Percentiles rank a stretch among this genome's conserved stretches.
phyloP scores from a whole-genome alignment of 2,888 invertebrate species.

The Lasioglossum oenotherae region DNA sequence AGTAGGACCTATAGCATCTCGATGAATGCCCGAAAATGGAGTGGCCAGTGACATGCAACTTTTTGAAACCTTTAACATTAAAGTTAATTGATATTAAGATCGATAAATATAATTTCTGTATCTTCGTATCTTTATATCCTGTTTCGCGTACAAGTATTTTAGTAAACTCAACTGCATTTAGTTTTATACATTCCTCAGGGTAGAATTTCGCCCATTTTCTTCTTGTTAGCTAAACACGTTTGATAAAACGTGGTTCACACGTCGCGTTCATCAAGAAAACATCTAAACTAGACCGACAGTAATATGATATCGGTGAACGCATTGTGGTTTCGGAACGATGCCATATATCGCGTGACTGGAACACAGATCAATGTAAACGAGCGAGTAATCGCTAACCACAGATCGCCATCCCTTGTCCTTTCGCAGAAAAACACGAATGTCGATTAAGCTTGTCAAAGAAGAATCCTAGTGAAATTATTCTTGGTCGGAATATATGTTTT shows the following conservation, averaged over 20 bases:
- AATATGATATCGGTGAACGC: not conserved
- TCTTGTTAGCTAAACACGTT: too few relatives aligned
- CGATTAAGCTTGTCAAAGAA: slow-evolving; percentile 22
- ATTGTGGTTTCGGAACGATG: slow-evolving; percentile 20
- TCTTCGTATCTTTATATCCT: too few relatives aligned
- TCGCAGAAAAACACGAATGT: slow-evolving; percentile 10
- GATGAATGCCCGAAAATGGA: slow-evolving; percentile 26
- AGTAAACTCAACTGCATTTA: too few relatives aligned
- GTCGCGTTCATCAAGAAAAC: not conserved
- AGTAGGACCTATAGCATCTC: slow-evolving; percentile 5
- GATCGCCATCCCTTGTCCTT: slow-evolving; percentile 35
- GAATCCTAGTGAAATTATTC: not conserved
- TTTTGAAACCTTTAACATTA: not conserved
- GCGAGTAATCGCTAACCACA: slow-evolving; percentile 65
- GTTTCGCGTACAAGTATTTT: too few relatives aligned
- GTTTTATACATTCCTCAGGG: too few relatives aligned
- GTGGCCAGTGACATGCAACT: slow-evolving; percentile 9
- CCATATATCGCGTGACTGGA: slow-evolving; percentile 71
- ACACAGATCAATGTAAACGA: slow-evolving; percentile 64
- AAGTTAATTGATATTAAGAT: not conserved
- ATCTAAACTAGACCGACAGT: not conserved
- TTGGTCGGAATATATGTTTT: too few relatives aligned
- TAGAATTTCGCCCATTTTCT: too few relatives aligned
- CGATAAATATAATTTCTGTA: not conserved
- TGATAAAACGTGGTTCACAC: too few relatives aligned